Conservation (phyloP, 2,113 vertebrate species). For the Phalacrocorax carbo region DNA sequence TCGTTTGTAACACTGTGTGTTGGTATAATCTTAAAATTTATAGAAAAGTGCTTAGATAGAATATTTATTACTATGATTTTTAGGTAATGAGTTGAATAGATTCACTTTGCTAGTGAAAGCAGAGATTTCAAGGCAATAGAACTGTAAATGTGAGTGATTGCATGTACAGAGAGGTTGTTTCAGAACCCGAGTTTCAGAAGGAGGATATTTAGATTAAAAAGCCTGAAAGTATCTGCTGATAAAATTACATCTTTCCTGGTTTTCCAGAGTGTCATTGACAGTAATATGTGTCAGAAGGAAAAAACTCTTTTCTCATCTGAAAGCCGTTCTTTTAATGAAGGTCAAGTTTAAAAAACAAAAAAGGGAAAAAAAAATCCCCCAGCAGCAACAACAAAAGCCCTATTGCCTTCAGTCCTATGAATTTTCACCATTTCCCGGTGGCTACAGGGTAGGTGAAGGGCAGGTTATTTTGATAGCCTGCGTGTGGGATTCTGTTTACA, state of each 20-base stretch:
- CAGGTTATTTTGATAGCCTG: not conserved
- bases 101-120: not conserved
- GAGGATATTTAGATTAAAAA: not conserved
- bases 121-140: not conserved
- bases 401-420: not conserved
- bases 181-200: not conserved
- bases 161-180: not conserved
- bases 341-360: not conserved
- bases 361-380: not conserved
- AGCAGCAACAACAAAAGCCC: not conserved
- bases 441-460: not conserved
- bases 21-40: not conserved
- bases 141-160: not conserved
- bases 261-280: not conserved
- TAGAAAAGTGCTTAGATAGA: not conserved
- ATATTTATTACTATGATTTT: not conserved
- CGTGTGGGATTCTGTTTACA: slow-evolving; percentile 65
- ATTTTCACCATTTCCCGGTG: not conserved
- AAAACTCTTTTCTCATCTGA: not conserved
- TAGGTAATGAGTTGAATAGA: not conserved
- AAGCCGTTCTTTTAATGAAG: not conserved
- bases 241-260: not conserved
- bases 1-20: not conserved
- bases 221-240: not conserved
- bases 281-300: not conserved